phyloP scores from a whole-genome alignment of 2,888 invertebrate species.

The Mylabris sibirica region DNA sequence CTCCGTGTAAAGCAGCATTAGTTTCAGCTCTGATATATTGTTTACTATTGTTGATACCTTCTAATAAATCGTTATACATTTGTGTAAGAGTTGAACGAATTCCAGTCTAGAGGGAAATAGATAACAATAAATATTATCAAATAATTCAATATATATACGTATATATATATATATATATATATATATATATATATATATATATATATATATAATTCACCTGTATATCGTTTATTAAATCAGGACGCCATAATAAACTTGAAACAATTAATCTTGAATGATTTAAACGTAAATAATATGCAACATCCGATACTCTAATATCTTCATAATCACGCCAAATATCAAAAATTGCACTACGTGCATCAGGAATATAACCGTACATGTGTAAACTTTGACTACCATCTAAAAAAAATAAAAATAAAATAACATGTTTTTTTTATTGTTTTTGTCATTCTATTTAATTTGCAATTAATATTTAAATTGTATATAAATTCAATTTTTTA shows the following conservation, averaged over 20 bases:
- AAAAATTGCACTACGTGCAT: constrained; percentile 77
- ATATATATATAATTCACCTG: constrained; percentile 56
- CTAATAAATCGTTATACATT: constrained; percentile 63
- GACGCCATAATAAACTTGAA: constrained; percentile 82
- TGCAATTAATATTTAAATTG: constrained; percentile 4
- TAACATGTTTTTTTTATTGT: no score
- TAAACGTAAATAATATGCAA: constrained; percentile 79
- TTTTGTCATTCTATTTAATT: constrained; percentile 31
- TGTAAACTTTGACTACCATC: constrained; percentile 73
- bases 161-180: constrained; percentile 12
- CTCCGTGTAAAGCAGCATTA: constrained; percentile 69
- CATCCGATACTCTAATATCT: constrained; percentile 78
- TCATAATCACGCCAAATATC: constrained; percentile 85
- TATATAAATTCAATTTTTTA: constrained; percentile 7
- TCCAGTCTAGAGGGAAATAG: constrained; percentile 56
- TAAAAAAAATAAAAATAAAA: no score
- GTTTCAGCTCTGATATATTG: constrained; percentile 76
- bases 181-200: no score
- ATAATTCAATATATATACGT: constrained; percentile 12
- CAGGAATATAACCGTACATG: constrained; percentile 78
- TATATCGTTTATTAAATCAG: constrained; percentile 72
- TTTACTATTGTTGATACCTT: constrained; percentile 70
- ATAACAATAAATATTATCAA: constrained; percentile 25
- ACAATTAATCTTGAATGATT: constrained; percentile 86
- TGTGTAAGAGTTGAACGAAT: constrained; percentile 60